Evolutionary conservation across 2,888 invertebrate genomes (phyloP).

Genomic region (Phrixothrix hirtus): DNA sequence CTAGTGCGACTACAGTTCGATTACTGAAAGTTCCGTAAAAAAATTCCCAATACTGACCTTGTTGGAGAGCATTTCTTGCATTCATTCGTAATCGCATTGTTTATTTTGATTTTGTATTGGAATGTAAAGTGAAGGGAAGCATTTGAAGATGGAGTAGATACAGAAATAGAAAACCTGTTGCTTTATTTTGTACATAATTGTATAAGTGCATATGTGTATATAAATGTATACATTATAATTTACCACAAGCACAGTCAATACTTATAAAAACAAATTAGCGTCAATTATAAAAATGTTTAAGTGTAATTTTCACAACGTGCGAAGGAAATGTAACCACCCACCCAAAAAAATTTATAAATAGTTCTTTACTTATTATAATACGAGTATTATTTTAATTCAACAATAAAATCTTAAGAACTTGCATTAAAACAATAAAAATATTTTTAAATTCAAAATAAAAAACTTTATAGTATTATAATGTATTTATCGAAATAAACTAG

Average conservation of each 20-base stretch:
- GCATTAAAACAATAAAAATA: too few relatives aligned
- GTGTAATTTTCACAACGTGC: too few relatives aligned
- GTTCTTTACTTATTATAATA: background rate
- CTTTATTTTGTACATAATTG: conserved; percentile 8
- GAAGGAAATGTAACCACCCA: too few relatives aligned
- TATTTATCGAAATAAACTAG: too few relatives aligned
- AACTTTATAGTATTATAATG: too few relatives aligned
- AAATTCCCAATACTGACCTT: conserved; percentile 31
- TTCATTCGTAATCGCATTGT: conserved; percentile 32
- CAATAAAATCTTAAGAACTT: too few relatives aligned
- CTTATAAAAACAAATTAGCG: too few relatives aligned
- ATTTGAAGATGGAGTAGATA: conserved; percentile 16
- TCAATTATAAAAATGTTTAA: too few relatives aligned
- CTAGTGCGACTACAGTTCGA: conserved; percentile 26
- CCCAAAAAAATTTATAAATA: background rate
- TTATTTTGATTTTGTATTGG: conserved; percentile 35
- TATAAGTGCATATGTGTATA: conserved; percentile 5
- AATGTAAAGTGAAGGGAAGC: conserved; percentile 36
- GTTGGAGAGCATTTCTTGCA: conserved; percentile 25
- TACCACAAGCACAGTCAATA: background rate
- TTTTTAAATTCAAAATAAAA: too few relatives aligned
- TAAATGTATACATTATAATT: too few relatives aligned
- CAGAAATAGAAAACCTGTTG: conserved; percentile 30
- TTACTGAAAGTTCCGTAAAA: conserved; percentile 25
- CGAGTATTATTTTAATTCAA: too few relatives aligned